Conservation (phyloP, 2,797 vertebrate species). For the Hapalemur alaotrensis region DNA sequence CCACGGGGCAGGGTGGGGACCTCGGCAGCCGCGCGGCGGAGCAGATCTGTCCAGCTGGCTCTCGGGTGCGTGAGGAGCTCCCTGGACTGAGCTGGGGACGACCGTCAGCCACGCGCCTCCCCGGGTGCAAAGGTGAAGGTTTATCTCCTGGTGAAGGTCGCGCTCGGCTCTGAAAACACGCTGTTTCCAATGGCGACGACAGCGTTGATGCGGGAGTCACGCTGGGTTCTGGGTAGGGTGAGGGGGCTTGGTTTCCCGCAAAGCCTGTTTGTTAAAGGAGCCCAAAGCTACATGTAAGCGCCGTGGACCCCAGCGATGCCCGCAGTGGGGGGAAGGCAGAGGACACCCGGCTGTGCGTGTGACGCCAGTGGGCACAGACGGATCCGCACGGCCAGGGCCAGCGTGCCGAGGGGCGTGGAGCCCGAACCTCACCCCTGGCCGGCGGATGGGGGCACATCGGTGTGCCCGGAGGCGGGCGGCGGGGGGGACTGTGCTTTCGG, state of each 20-base stretch:
- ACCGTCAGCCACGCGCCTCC: not conserved
- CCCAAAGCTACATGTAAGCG: fast-evolving
- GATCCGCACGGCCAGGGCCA: not conserved
- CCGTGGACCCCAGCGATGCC: not conserved
- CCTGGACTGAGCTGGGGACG: not conserved
- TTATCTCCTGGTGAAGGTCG: too few relatives aligned
- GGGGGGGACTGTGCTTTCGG: not conserved
- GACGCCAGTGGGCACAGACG: not conserved
- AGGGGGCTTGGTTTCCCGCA: not conserved
- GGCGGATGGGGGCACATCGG: too few relatives aligned
- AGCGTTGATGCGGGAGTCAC: fast-evolving
- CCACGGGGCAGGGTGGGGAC: not conserved
- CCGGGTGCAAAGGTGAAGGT: fast-evolving
- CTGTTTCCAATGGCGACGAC: fast-evolving
- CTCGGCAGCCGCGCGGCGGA: fast-evolving
- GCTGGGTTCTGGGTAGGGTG: too few relatives aligned
- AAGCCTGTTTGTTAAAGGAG: not conserved
- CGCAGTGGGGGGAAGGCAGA: not conserved
- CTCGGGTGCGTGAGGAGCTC: not conserved
- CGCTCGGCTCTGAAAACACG: too few relatives aligned
- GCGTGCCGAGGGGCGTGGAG: too few relatives aligned
- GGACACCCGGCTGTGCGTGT: not conserved
- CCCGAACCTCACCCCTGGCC: too few relatives aligned
- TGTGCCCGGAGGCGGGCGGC: not conserved
- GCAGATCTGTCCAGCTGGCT: not conserved